These are phyloP conservation scores for Tetragonisca angustula DNA, from an alignment of 2,888 invertebrate genomes.

Conservation along the genomic window DNA sequence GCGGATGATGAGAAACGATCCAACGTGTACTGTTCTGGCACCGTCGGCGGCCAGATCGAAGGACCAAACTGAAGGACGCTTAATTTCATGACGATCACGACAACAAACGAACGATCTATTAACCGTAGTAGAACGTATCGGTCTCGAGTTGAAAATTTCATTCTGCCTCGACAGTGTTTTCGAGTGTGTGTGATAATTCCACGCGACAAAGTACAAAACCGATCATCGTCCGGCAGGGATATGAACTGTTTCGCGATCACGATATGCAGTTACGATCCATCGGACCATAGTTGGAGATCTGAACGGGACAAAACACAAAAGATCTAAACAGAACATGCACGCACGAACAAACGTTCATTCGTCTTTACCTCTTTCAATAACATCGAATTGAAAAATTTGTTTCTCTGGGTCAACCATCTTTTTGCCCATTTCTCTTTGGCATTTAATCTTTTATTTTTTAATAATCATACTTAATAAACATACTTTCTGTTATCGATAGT, in stretches of 20 bases:
- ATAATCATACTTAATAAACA: too few relatives aligned
- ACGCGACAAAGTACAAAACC: conserved; percentile 39
- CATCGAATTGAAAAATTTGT: too few relatives aligned
- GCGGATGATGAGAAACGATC: conserved; percentile 8
- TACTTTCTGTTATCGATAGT: too few relatives aligned
- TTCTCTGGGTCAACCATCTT: too few relatives aligned
- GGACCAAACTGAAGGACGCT: neutral
- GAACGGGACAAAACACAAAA: too few relatives aligned
- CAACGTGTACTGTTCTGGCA: neutral
- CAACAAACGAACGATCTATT: conserved; percentile 19
- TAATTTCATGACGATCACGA: neutral
- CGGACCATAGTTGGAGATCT: neutral
- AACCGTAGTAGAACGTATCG: too few relatives aligned
- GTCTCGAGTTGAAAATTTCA: conserved; percentile 18
- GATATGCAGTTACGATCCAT: conserved; percentile 27
- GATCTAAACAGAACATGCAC: too few relatives aligned
- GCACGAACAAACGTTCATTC: too few relatives aligned
- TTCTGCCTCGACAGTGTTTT: neutral
- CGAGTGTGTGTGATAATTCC: conserved; percentile 33
- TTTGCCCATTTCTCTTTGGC: too few relatives aligned
- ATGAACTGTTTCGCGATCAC: conserved; percentile 18
- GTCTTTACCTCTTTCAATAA: too few relatives aligned
- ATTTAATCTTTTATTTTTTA: too few relatives aligned
- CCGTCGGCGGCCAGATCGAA: too few relatives aligned
- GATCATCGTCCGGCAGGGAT: conserved; percentile 13